phyloP scores from a whole-genome alignment of 2,888 invertebrate genomes.

The Coecobrya sp. region DNA sequence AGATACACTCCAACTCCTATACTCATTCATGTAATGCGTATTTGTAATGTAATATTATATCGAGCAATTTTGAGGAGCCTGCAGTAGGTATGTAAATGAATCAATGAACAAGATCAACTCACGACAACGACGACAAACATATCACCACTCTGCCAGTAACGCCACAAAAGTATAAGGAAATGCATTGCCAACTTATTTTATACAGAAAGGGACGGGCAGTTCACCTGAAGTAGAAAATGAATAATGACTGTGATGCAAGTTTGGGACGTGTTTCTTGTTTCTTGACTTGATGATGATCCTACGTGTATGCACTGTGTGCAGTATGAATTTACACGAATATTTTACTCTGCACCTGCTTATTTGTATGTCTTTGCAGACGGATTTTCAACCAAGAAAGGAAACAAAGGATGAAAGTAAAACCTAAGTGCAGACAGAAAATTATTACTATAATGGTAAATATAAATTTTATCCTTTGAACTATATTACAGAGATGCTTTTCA shows the following conservation, averaged over 20 bases:
- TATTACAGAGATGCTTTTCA: background rate
- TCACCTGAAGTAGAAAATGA: conserved; percentile 36
- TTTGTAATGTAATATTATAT: conserved; percentile 39
- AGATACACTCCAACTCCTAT: background rate
- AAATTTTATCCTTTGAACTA: background rate
- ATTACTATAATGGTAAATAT: background rate
- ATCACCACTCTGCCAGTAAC: background rate
- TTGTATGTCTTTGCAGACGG: background rate
- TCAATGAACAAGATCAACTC: conserved; percentile 61
- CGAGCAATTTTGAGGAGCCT: background rate
- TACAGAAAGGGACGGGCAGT: conserved; percentile 36
- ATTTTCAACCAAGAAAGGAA: conserved; percentile 30
- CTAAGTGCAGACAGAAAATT: conserved; percentile 3
- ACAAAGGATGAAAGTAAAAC: conserved; percentile 66
- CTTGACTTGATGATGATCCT: conserved; percentile 15
- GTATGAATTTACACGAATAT: background rate
- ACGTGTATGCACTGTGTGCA: background rate
- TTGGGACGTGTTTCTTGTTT: conserved; percentile 46
- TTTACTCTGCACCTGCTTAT: background rate
- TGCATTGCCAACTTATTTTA: background rate
- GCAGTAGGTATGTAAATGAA: conserved; percentile 36
- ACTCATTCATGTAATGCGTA: background rate
- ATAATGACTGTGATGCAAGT: conserved; percentile 56
- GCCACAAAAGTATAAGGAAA: conserved; percentile 23
- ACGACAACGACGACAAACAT: conserved; percentile 21